A percentile compares a stretch with the other conserved stretches of the same genome.
phyloP scores from a whole-genome alignment of 1,140 invertebrate genomes.

The Mizuhopecten yessoensis region DNA sequence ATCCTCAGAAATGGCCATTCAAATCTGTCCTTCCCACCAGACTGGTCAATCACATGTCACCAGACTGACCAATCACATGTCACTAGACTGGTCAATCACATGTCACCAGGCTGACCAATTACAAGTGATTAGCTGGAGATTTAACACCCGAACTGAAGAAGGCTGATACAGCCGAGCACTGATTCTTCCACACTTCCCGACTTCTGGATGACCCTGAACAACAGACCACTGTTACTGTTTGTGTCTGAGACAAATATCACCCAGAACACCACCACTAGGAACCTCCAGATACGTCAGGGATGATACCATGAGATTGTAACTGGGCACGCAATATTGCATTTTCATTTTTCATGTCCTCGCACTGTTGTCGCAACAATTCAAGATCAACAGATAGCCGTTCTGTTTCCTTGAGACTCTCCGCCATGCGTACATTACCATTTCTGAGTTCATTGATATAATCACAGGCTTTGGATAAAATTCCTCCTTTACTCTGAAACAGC shows the following conservation, averaged over 20 bases:
- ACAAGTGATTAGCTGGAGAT: not conserved
- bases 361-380: conserved; percentile 85
- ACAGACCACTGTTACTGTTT: not conserved
- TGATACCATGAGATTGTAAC: conserved; percentile 83
- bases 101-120: not conserved
- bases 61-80: not conserved
- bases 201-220: not conserved
- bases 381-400: conserved; percentile 86
- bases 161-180: not conserved
- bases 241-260: conserved; percentile 1
- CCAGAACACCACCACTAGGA: conserved; percentile 78
- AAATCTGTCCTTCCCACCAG: not conserved
- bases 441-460: conserved; percentile 96
- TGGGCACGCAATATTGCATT: conserved; percentile 86
- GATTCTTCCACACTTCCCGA: not conserved
- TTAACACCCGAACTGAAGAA: not conserved
- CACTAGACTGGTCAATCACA: not conserved
- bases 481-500: conserved; percentile 93
- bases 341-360: conserved; percentile 87
- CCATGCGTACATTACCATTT: conserved; percentile 89
- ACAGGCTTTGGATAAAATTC: conserved; percentile 97
- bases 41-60: not conserved
- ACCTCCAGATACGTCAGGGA: conserved; percentile 72
- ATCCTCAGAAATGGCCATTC: not conserved
- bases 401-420: conserved; percentile 86